These are phyloP conservation scores for Rhynchonema sp. DNA, from an alignment of 2,888 invertebrate genomes.

Conservation along the genomic window DNA sequence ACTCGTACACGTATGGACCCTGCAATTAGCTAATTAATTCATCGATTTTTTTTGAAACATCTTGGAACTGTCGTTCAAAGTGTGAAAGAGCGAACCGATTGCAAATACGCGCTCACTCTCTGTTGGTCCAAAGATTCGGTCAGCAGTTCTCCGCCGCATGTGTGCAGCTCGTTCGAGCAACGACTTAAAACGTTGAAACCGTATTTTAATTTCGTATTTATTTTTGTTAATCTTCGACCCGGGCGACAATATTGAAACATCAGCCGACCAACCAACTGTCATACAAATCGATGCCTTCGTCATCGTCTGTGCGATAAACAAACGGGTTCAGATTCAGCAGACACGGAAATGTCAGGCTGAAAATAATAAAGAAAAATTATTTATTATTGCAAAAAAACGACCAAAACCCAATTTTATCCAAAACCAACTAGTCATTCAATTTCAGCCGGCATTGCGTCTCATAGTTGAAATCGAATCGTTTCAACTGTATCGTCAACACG, in stretches of 20 bases:
- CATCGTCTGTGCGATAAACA: slow-evolving; percentile 30
- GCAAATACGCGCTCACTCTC: background rate
- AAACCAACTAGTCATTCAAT: slow-evolving; percentile 55
- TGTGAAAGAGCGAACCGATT: background rate
- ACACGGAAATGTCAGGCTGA: slow-evolving; percentile 60
- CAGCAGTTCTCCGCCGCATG: background rate
- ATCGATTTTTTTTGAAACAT: background rate
- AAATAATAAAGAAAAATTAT: slow-evolving; percentile 10
- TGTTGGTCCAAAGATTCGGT: background rate
- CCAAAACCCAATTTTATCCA: background rate
- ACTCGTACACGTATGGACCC: slow-evolving; percentile 58
- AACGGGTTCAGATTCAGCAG: slow-evolving; percentile 55
- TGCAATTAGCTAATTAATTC: slow-evolving; percentile 2
- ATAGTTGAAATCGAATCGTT: slow-evolving; percentile 73
- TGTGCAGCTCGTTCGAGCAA: background rate
- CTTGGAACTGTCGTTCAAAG: background rate
- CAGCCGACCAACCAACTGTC: background rate
- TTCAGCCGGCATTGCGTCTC: slow-evolving; percentile 62
- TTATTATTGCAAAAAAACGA: background rate
- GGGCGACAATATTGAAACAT: background rate
- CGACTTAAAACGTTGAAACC: background rate
- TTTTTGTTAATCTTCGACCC: background rate
- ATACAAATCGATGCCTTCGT: background rate
- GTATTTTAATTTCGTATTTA: background rate
- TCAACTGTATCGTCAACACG: slow-evolving; percentile 61